These are phyloP conservation scores for Acronicta leporina DNA, from an alignment of 2,888 invertebrate genomes.

Conservation along the genomic window DNA sequence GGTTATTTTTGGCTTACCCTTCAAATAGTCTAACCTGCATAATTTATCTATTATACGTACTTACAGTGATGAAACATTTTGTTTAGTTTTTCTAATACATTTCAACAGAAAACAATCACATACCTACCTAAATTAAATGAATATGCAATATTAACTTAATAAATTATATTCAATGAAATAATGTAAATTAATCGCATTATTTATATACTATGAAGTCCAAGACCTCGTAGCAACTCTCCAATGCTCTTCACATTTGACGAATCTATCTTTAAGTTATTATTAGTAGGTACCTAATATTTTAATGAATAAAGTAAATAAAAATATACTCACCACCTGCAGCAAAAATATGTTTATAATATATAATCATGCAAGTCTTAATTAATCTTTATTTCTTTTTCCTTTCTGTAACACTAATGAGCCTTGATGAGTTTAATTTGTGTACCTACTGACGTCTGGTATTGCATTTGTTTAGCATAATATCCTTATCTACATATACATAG, in stretches of 20 bases:
- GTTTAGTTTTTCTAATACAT: constrained; percentile 17
- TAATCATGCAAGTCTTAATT: not conserved
- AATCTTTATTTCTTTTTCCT: not conserved
- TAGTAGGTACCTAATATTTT: too few species aligned
- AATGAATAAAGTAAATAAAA: too few species aligned
- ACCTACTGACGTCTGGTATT: constrained; percentile 1
- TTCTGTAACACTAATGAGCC: constrained; percentile 7
- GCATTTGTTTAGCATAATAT: constrained; percentile 18
- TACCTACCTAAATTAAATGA: too few species aligned
- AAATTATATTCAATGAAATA: too few species aligned
- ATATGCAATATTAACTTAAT: too few species aligned
- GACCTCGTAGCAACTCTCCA: too few species aligned
- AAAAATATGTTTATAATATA: too few species aligned
- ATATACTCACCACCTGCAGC: too few species aligned
- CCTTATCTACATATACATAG: constrained; percentile 4
- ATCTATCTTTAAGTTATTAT: too few species aligned
- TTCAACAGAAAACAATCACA: not conserved
- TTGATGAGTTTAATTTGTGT: constrained; percentile 4
- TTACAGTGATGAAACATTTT: constrained; percentile 43
- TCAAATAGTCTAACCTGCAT: constrained; percentile 66
- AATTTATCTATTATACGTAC: constrained; percentile 71
- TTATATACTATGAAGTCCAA: too few species aligned
- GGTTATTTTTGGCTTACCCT: constrained; percentile 70
- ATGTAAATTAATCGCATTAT: too few species aligned
- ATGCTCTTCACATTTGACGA: too few species aligned